Evolutionary conservation across 2,888 invertebrate genomes (phyloP).

Genomic region (Nomada lathburiana): DNA sequence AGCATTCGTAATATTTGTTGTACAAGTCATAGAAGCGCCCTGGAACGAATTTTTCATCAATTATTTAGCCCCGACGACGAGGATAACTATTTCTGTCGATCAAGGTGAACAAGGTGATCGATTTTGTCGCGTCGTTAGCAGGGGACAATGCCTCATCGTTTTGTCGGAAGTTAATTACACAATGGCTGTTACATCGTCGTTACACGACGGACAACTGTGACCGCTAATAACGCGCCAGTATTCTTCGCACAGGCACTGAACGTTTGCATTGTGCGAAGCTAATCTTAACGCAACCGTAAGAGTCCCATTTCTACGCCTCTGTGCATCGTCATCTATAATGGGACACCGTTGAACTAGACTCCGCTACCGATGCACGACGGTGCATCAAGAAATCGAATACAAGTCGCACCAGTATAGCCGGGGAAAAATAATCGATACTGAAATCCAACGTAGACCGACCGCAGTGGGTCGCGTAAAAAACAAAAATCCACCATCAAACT

Average conservation of each 20-base stretch:
- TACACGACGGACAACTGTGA: too few species aligned
- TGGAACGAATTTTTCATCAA: too few species aligned
- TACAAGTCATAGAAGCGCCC: neutral
- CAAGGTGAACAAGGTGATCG: too few species aligned
- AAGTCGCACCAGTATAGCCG: slow-evolving; percentile 17
- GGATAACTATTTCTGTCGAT: too few species aligned
- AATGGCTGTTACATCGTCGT: neutral
- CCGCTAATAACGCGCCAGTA: too few species aligned
- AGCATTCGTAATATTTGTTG: neutral
- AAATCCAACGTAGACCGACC: neutral
- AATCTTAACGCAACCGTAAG: neutral
- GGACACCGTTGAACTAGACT: slow-evolving; percentile 71
- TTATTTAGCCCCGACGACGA: too few species aligned
- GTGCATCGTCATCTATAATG: slow-evolving; percentile 75
- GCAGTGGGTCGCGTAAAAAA: slow-evolving; percentile 15
- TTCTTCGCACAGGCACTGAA: neutral
- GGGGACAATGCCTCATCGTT: too few species aligned
- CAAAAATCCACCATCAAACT: slow-evolving; percentile 12
- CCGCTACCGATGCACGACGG: slow-evolving; percentile 60
- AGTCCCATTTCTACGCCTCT: slow-evolving; percentile 68
- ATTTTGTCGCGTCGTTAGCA: too few species aligned
- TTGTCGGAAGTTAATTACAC: neutral
- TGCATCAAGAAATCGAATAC: slow-evolving; percentile 51
- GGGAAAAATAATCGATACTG: slow-evolving; percentile 34
- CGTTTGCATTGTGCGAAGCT: neutral